Base-by-base conservation (phyloP, 2,113 vertebrate species). In the Morone chrysops region DNA sequence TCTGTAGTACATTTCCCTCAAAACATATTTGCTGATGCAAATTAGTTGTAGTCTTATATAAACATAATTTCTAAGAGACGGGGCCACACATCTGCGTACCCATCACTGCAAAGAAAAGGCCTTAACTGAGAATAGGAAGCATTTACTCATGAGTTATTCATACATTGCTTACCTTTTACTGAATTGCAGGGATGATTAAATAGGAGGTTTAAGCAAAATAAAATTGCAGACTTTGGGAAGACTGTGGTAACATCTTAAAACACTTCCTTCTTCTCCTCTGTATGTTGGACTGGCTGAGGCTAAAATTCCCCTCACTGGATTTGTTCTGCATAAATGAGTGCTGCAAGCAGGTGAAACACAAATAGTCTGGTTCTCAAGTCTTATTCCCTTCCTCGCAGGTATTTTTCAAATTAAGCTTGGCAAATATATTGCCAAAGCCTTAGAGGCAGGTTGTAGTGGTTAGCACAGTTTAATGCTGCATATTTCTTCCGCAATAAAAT, bases 251-350 rank as follows among this genome's bases (percentile, higher is more conserved):
- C 41, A 16, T 40, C 47, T 61, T 56, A 12, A 53, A 75, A 65
- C 31, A 47, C 4, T 3, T 47, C 13, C 45, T 47, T 5, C 4
- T 40, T 68, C 47, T n/a, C 12, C 31, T 54, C 40, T 63, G 13
- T 47, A 41, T 40, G 43, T 45, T 78, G 43, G 56, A 68, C 45
- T 1, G 45, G 20, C n/a, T 54, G 47, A 7, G 54, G n/a, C 54
- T 68, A 16, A 83, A 59, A 63, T 67, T 68, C n/a, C 56, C 43
- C 63, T 69, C 57, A 51, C 40, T 45, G 66, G 71, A 69, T 76
- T 85, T 82, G 82, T 79, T 85, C 75, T 75, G 54, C 79, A 88
- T 78, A 78, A 78, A 84, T 76, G 78, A 85, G 59, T 13, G 16
- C 70, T 63, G 79, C 8, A 8, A 75, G 79, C 71, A 77, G 67